Base-by-base conservation (phyloP, 2,797 vertebrate genomes). In the Coranthus polyacanthus region DNA sequence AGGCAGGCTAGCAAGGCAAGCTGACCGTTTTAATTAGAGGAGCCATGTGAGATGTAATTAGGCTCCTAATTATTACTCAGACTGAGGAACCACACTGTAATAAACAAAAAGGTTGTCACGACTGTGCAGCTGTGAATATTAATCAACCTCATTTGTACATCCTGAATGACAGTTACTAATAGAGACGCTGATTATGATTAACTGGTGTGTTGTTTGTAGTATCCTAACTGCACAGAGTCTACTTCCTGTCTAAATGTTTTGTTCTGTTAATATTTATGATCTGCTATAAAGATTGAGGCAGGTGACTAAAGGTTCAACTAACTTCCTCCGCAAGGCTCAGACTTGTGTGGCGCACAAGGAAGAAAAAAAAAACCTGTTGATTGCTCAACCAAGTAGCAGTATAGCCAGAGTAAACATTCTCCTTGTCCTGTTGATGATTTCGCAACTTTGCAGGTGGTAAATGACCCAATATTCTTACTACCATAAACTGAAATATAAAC, bases 1-100 rank as follows among this genome's bases (percentile, higher is more conserved):
- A 84, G 60, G 73, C 78, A 79, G 77, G 75, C 20, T 46, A 44
- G 51, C 70, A 55, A 78, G 62, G 75, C 71, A 69, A 72, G 72
- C 77, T 72, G 84, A 79, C 65, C 2, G 9, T 78, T 88, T 86
- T 91, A 89, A 91, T 91, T 89, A 88, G 82, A 74, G 64, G 69
- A 83, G 68, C 68, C 62, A 59, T 55, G 75, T 34, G 67, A 88
- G 79, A 85, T 82, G 50, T 75, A 85, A 90, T 90, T 78, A 91
- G 43, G 56, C 68, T 20, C 54, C 24, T 78, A 75, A 86, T 89
- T 86, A 91, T 79, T 77, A 77, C 68, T 55, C 42, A 47, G 68
- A 71, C 47, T 0, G 55, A 52, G 1, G 79, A 88, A 72, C 15
- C 47, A 42, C 62, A 81, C 47, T 51, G 57, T 63, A 76, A 87